These are phyloP conservation scores for Ispidina picta DNA, from an alignment of 2,797 vertebrate genomes.

Conservation along the genomic window DNA sequence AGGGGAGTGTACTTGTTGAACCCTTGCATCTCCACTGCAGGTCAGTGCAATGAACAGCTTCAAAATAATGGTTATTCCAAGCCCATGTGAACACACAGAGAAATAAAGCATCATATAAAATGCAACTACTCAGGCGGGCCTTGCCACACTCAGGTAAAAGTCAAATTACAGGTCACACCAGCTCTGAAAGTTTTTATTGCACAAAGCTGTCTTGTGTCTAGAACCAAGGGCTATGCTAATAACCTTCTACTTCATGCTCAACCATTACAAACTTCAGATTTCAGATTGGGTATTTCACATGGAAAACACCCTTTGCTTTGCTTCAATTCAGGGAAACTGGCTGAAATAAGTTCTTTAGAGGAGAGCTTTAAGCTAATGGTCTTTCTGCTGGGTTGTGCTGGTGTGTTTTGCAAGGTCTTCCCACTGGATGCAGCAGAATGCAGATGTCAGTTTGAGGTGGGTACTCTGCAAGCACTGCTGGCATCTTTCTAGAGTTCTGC, in stretches of 20 bases:
- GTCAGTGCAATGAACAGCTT: not conserved
- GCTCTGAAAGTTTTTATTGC: not conserved
- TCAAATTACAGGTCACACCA: not conserved
- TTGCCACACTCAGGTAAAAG: not conserved
- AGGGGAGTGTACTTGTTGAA: not conserved
- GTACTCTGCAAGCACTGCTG: not conserved
- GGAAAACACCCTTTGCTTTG: not conserved
- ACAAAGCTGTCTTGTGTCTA: not conserved
- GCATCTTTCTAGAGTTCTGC: not conserved
- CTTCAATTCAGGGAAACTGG: not conserved
- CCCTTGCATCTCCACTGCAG: not conserved
- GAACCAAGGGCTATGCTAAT: not conserved
- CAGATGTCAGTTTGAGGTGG: not conserved
- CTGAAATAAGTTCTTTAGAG: not conserved
- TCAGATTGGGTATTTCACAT: accelerated
- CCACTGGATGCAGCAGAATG: not conserved
- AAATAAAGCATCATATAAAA: not conserved
- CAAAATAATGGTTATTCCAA: not conserved
- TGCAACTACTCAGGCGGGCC: not conserved
- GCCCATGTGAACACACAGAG: accelerated
- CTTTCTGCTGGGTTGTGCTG: not conserved
- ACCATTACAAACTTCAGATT: not conserved
- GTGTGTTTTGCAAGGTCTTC: not conserved
- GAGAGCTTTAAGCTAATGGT: not conserved
- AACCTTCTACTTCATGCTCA: not conserved